These are phyloP conservation scores for Pocota personata DNA, from an alignment of 2,888 invertebrate species.

Conservation along the genomic window DNA sequence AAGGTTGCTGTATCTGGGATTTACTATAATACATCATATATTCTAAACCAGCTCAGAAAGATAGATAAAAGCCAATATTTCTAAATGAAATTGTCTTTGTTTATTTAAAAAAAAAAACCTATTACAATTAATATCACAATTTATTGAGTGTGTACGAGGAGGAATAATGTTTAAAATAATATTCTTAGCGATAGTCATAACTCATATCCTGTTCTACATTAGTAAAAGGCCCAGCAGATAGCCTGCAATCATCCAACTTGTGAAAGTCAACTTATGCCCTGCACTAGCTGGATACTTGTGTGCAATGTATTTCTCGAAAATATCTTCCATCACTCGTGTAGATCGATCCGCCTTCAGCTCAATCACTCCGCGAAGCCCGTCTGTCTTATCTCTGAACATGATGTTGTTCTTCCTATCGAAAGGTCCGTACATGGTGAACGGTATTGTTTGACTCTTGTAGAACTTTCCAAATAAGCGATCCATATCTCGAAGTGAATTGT, in stretches of 20 bases:
- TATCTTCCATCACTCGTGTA: conserved; percentile 79
- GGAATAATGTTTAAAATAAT: background rate
- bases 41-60: background rate
- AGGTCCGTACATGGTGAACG: conserved; percentile 88
- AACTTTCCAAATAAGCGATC: conserved; percentile 88
- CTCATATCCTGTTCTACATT: background rate
- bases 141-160: conserved; percentile 50
- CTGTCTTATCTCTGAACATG: conserved; percentile 84
- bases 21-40: too few relatives aligned
- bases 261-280: background rate
- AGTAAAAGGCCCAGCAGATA: conserved; percentile 5
- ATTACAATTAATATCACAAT: conserved; percentile 72
- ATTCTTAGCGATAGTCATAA: background rate
- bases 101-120: conserved; percentile 28
- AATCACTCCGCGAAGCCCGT: conserved; percentile 77
- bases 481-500: conserved; percentile 87
- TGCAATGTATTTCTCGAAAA: conserved; percentile 78
- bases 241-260: conserved; percentile 5
- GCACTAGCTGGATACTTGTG: conserved; percentile 75
- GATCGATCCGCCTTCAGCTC: conserved; percentile 79
- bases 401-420: conserved; percentile 87
- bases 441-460: conserved; percentile 84
- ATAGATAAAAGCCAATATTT: background rate
- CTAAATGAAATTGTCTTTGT: conserved; percentile 8
- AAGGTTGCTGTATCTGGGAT: too few relatives aligned